Percentiles rank a stretch among this genome's conserved stretches.
These are phyloP conservation scores for Meta bourneti DNA, from an alignment of 2,888 invertebrate genomes.

Conservation along the genomic window DNA sequence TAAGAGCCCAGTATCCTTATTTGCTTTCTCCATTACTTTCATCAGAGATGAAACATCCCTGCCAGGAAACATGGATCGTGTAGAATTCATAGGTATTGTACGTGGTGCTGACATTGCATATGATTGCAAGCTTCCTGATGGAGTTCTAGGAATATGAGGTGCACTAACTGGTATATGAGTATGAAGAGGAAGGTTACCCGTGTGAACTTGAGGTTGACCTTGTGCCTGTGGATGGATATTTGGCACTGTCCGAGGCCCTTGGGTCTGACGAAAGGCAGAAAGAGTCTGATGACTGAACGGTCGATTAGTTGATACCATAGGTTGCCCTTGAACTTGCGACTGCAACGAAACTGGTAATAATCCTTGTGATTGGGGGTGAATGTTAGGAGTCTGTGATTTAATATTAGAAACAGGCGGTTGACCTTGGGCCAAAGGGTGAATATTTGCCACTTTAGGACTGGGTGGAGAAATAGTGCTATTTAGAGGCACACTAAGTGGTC, in stretches of 20 bases:
- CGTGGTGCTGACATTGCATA: constrained; percentile 75
- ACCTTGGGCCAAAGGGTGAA: constrained; percentile 72
- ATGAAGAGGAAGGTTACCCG: constrained; percentile 75
- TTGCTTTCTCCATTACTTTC: constrained; percentile 53
- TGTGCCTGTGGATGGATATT: constrained; percentile 77
- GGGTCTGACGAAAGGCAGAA: constrained; percentile 74
- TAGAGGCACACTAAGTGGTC: constrained; percentile 68
- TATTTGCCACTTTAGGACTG: constrained; percentile 60
- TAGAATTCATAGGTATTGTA: constrained; percentile 59
- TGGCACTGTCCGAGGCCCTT: constrained; percentile 73
- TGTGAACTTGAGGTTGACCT: constrained; percentile 77
- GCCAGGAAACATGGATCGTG: constrained; percentile 48
- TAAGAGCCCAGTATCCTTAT: constrained; percentile 53
- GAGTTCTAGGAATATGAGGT: constrained; percentile 69
- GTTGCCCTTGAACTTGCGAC: constrained; percentile 76
- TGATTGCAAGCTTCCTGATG: constrained; percentile 59
- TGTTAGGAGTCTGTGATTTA: constrained; percentile 65
- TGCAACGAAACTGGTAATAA: constrained; percentile 71
- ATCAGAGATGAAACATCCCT: constrained; percentile 44
- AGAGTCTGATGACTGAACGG: constrained; percentile 60
- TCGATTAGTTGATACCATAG: constrained; percentile 72
- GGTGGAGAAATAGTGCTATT: constrained; percentile 76
- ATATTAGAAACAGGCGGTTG: constrained; percentile 69
- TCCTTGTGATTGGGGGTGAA: constrained; percentile 58
- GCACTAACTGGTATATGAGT: constrained; percentile 74